A percentile compares a stretch with the other conserved stretches of the same genome.
phyloP scores from a whole-genome alignment of 2,113 vertebrate genomes.

The Paramisgurnus dabryanus region DNA sequence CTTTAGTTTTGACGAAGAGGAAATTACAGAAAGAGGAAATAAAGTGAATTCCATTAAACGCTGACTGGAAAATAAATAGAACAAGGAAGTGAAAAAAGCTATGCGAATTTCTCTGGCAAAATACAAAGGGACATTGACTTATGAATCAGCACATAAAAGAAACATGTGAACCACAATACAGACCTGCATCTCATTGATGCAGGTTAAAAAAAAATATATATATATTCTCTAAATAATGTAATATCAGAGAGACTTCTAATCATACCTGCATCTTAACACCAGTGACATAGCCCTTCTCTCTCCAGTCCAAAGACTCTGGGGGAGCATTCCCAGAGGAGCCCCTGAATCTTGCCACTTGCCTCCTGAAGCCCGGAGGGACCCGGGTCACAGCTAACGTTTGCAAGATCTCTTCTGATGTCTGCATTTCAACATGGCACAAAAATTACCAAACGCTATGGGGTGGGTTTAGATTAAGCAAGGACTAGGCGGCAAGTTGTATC shows the following conservation, averaged over 20 bases:
- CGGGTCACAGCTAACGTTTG: constrained; percentile 64
- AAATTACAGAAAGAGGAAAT: not conserved
- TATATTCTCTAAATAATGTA: no score
- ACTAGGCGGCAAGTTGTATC: no score
- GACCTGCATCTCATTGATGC: no score
- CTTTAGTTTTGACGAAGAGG: not conserved
- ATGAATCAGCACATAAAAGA: not conserved
- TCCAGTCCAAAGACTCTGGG: constrained; percentile 82
- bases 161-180: no score
- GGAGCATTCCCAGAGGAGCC: not conserved
- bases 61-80: not conserved
- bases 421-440: constrained; percentile 49
- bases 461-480: no score
- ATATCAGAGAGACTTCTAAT: not conserved
- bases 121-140: not conserved
- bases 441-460: not conserved
- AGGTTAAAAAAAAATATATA: no score
- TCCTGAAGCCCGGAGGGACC: constrained; percentile 60
- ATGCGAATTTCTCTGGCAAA: not conserved
- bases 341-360: constrained; percentile 19
- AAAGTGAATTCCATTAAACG: not conserved
- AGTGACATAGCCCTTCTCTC: constrained; percentile 80
- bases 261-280: constrained; percentile 82
- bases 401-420: constrained; percentile 77
- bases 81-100: not conserved